Evolutionary conservation across 1,140 invertebrate species (phyloP).

Genomic region (Helicoverpa armigera): DNA sequence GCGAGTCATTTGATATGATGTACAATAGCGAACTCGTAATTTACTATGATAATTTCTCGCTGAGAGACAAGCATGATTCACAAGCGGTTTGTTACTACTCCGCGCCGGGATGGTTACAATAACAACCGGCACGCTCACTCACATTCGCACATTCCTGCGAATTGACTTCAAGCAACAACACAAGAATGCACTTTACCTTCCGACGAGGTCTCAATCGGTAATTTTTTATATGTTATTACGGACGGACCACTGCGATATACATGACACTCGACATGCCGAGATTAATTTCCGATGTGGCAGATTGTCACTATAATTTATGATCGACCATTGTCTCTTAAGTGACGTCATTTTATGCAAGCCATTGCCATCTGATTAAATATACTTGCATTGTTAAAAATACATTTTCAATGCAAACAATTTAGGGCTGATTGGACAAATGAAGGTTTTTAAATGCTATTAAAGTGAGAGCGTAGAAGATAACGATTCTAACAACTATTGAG

Average conservation of each 20-base stretch:
- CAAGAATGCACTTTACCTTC: slow-evolving; percentile 83
- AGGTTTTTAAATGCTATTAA: background rate
- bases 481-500: too few species aligned
- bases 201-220: slow-evolving; percentile 77
- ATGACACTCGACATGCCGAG: slow-evolving; percentile 75
- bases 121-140: slow-evolving; percentile 60
- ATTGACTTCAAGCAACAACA: slow-evolving; percentile 80
- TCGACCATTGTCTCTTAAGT: slow-evolving; percentile 80
- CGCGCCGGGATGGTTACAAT: slow-evolving; percentile 62
- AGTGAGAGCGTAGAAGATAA: too few species aligned
- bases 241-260: slow-evolving; percentile 67
- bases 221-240: slow-evolving; percentile 79
- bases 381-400: slow-evolving; percentile 56
- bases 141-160: slow-evolving; percentile 81
- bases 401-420: slow-evolving; percentile 33
- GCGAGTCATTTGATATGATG: slow-evolving; percentile 27
- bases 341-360: slow-evolving; percentile 74
- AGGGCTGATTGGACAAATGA: slow-evolving; percentile 12
- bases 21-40: slow-evolving; percentile 42
- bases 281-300: slow-evolving; percentile 84
- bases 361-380: slow-evolving; percentile 66
- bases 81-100: slow-evolving; percentile 57
- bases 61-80: slow-evolving; percentile 66
- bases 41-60: slow-evolving; percentile 46
- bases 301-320: slow-evolving; percentile 84